Conservation (phyloP, 1,140 invertebrate genomes). For the Drosophila parabipectinata region DNA sequence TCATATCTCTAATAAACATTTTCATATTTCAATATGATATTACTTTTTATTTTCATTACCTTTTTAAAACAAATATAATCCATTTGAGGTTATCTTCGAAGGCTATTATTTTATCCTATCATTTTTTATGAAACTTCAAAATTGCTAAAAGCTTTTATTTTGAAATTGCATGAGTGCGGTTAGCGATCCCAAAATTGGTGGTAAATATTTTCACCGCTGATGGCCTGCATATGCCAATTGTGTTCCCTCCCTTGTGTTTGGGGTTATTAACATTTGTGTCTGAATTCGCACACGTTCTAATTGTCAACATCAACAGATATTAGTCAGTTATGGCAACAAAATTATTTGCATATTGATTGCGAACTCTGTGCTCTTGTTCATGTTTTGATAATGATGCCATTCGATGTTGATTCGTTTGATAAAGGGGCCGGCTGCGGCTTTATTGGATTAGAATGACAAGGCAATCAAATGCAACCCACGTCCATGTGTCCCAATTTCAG, state of each 20-base stretch:
- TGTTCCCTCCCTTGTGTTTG: not conserved
- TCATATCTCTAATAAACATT: no score
- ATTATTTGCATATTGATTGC: conserved; percentile 33
- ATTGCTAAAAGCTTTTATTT: not conserved
- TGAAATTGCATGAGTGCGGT: not conserved
- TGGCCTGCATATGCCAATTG: conserved; percentile 1
- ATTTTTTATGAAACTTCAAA: no score
- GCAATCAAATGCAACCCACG: conserved; percentile 28
- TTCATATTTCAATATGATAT: no score
- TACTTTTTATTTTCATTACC: no score
- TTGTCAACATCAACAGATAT: conserved; percentile 34
- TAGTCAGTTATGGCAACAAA: conserved; percentile 19
- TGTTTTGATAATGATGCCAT: conserved; percentile 21
- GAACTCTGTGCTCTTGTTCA: conserved; percentile 6
- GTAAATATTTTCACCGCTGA: not conserved
- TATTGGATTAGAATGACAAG: conserved; percentile 20
- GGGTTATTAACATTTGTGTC: conserved; percentile 42
- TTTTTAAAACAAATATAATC: no score
- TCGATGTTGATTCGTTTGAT: conserved; percentile 21
- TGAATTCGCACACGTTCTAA: conserved; percentile 21
- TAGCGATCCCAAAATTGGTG: not conserved
- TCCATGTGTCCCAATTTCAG: conserved; percentile 18
- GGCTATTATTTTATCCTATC: no score
- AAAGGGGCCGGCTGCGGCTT: conserved; percentile 2
- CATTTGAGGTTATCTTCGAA: no score